phyloP scores from a whole-genome alignment of 2,888 invertebrate species.

The Lasioglossum leucozonium region DNA sequence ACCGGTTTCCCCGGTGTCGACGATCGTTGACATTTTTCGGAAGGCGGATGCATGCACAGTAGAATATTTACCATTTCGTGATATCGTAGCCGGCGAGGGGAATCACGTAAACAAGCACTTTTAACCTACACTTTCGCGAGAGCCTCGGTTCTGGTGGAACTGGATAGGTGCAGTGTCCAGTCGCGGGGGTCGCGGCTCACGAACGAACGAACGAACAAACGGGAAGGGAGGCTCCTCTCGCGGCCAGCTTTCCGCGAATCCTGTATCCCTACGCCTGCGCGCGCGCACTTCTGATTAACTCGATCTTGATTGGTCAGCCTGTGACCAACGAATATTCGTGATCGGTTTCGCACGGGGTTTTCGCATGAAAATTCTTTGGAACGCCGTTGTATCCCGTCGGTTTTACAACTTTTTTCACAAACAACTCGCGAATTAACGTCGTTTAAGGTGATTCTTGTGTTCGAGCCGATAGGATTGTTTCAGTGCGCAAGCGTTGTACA shows the following conservation, averaged over 20 bases:
- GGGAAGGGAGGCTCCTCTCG: constrained; percentile 83
- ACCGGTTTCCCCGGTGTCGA: constrained; percentile 50
- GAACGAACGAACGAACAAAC: constrained; percentile 71
- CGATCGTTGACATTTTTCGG: constrained; percentile 49
- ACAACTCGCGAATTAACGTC: neutral
- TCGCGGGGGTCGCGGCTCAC: constrained; percentile 80
- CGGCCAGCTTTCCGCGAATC: constrained; percentile 66
- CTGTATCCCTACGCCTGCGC: constrained; percentile 78
- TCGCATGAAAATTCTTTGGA: constrained; percentile 10
- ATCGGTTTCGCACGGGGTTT: constrained; percentile 12
- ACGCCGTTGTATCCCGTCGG: neutral
- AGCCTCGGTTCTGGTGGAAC: constrained; percentile 79
- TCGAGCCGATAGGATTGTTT: constrained; percentile 60
- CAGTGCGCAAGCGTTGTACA: constrained; percentile 56
- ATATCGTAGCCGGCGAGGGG: constrained; percentile 75
- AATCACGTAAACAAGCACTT: constrained; percentile 81
- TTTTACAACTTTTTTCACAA: constrained; percentile 13
- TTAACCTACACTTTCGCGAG: constrained; percentile 81
- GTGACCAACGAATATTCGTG: constrained; percentile 53
- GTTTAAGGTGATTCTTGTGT: constrained; percentile 42
- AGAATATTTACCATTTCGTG: constrained; percentile 82
- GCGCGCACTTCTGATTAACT: constrained; percentile 65
- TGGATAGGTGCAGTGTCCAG: constrained; percentile 80
- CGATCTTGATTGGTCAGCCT: constrained; percentile 56
- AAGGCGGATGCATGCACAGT: constrained; percentile 30